phyloP scores from a whole-genome alignment of 2,888 invertebrate species.

The Cataglyphis cursor region DNA sequence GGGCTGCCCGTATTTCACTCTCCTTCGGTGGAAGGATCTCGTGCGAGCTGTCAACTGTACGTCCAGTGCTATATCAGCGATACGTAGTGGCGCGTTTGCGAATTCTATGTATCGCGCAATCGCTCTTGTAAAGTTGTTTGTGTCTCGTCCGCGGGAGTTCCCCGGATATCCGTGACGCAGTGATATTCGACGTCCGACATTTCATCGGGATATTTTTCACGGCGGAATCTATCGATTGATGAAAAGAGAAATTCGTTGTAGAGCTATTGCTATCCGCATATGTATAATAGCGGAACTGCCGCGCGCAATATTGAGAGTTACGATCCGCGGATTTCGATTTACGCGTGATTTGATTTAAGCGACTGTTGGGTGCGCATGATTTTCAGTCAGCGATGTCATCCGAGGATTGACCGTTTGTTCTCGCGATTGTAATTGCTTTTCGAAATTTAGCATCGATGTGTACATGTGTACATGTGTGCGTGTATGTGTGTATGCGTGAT shows the following conservation, averaged over 20 bases:
- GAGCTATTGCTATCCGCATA: conserved; percentile 2
- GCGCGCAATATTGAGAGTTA: conserved; percentile 36
- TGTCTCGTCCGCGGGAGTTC: background rate
- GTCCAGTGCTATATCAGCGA: background rate
- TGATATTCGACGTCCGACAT: conserved; percentile 28
- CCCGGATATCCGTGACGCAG: conserved; percentile 24
- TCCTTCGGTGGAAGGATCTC: conserved; percentile 1
- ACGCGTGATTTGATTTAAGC: conserved; percentile 43
- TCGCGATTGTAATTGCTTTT: conserved; percentile 29
- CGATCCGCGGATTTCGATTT: conserved; percentile 48
- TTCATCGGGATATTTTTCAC: conserved; percentile 43
- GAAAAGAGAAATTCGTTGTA: conserved; percentile 23
- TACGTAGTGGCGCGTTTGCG: background rate
- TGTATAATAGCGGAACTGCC: conserved; percentile 20
- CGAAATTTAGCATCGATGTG: conserved; percentile 19
- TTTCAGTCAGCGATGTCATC: conserved; percentile 28
- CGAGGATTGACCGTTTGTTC: conserved; percentile 37
- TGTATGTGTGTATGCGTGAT: conserved; percentile 5
- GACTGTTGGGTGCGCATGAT: conserved; percentile 21
- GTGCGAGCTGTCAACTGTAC: background rate
- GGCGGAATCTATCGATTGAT: background rate
- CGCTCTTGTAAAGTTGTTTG: background rate
- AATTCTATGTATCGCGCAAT: background rate
- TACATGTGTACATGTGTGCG: background rate
- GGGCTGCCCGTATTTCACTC: conserved; percentile 60